Conservation (phyloP, 2,797 vertebrate species). For the Neostethus bicornis region DNA sequence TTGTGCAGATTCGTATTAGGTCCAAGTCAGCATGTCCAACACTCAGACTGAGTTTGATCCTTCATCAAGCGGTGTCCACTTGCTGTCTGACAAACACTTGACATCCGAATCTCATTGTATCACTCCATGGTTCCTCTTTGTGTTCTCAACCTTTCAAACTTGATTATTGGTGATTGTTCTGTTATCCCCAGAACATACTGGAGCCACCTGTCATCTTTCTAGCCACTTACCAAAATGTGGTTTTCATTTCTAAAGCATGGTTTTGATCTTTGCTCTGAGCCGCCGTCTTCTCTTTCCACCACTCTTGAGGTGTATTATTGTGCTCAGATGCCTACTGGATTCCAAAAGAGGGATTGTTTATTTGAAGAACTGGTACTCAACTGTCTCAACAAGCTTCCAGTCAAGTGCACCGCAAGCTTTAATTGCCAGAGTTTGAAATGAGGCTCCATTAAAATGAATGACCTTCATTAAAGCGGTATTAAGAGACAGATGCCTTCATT, state of each 20-base stretch:
- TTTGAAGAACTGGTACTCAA: constrained; percentile 67
- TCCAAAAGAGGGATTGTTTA: constrained; percentile 56
- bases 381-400: constrained; percentile 67
- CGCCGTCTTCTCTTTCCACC: constrained; percentile 30
- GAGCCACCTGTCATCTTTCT: constrained; percentile 55
- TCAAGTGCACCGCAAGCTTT: constrained; percentile 63
- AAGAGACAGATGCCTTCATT: constrained; percentile 72
- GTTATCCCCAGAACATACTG: constrained; percentile 38
- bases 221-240: constrained; percentile 61
- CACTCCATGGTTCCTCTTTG: constrained; percentile 35
- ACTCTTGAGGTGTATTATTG: constrained; percentile 30
- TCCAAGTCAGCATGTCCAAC: constrained; percentile 29
- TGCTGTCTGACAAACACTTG: constrained; percentile 52
- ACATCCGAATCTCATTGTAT: constrained; percentile 62
- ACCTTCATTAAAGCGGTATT: constrained; percentile 79
- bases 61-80: constrained; percentile 20
- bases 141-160: constrained; percentile 65
- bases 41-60: constrained; percentile 31
- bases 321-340: constrained; percentile 24
- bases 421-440: constrained; percentile 78
- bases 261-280: constrained; percentile 50
- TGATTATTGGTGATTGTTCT: constrained; percentile 65
- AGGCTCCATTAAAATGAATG: constrained; percentile 82
- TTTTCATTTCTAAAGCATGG: constrained; percentile 62
- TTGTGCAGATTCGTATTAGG: background rate